Base-by-base conservation (phyloP, 2,888 invertebrate genomes). In the Andrena hattorfiana region DNA sequence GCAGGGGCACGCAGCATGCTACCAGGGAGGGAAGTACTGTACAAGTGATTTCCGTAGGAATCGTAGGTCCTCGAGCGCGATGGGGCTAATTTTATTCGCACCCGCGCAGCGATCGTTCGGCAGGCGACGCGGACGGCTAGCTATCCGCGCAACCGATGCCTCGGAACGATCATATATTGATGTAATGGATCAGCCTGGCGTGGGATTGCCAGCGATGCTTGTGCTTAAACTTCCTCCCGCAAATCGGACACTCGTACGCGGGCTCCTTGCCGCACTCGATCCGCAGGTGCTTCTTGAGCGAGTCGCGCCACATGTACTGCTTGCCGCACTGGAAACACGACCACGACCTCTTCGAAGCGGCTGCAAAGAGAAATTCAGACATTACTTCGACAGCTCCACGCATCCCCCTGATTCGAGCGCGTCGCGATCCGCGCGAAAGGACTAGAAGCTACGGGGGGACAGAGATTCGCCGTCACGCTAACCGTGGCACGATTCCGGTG, bases 241-340 rank as follows among this genome's bases (percentile, higher is more conserved):
- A 91, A 51, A 92, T 85, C 16, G 86, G 84, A 3, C 94, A 94
- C 66, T 90, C 88, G 77, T 92, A 94, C 1, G 90, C 90, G 32
- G 92, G 92, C 60, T 90, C 92, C 80, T 93, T 93, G 51, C 94
- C 93, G 82, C 94, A 94, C 69, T 93, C 93, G 51, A 91, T 84
- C 0, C 92, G 89, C 23, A 91, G 89, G 62, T 93, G 93, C 72
- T 92, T 91, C 82, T 89, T 89, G 74, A 93, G 78, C 16, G 93
- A 93, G 62, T 91, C 92, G 59, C 91, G 88, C 86, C 92, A 90
- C 35, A 87, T 88, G 88, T 94, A 94, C 13, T 85, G 87, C 60
- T 92, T 90, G 56, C 92, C 92, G 59, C 94, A 93, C 68, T 89
- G 89, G 13, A 42, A 78, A 67, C 92, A 92, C 30, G 74, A 80